Evolutionary conservation across 2,888 invertebrate genomes (phyloP), one percentile per base, ranked within the genome.

Genomic region (Oscheius sp.): DNA sequence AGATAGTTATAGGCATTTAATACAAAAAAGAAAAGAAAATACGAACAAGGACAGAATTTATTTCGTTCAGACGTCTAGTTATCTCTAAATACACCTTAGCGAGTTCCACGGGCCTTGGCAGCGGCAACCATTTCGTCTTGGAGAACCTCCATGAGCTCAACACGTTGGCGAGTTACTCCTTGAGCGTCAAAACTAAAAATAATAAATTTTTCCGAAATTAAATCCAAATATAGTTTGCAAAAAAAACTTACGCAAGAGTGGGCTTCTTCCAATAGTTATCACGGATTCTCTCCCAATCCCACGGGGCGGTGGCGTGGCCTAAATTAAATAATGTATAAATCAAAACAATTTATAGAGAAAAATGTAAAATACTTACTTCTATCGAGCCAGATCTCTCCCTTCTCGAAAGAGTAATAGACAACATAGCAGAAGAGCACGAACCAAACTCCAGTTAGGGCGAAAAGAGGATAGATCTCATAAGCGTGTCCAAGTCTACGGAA

Each of bases 351-450:
- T 45, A 76, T 79, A 46, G 76, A 74, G 45, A 84, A 75, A 20
- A 72, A 82, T 72, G 15, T n/a, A 61, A 3, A 61, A 2, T 42
- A 29, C 61, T 23, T 23, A 81, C 79, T 78, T 75, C 84, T 66
- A 73, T 84, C 84, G 29, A 84, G 72, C 84, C 84, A 84, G 48
- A 84, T 72, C 69, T 84, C 84, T 39, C 72, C 55, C 50, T 80
- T 81, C 48, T 76, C 74, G 65, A 82, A 79, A 57, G 79, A 79
- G 69, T 72, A 72, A 53, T 69, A 82, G 10, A 63, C 63, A 29
- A 74, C 76, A 17, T 64, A 53, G 55, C 71, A 53, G 74, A 82
- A 81, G 34, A 84, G 65, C 20, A 65, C 52, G 64, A 75, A 72
- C 80, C 82, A 84, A 50, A 68, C 66, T 8, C 72, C 79, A 53